Percentiles rank a stretch among this genome's conserved stretches.
Evolutionary conservation across 2,113 vertebrate species (phyloP).

Genomic region (Fulica atra): DNA sequence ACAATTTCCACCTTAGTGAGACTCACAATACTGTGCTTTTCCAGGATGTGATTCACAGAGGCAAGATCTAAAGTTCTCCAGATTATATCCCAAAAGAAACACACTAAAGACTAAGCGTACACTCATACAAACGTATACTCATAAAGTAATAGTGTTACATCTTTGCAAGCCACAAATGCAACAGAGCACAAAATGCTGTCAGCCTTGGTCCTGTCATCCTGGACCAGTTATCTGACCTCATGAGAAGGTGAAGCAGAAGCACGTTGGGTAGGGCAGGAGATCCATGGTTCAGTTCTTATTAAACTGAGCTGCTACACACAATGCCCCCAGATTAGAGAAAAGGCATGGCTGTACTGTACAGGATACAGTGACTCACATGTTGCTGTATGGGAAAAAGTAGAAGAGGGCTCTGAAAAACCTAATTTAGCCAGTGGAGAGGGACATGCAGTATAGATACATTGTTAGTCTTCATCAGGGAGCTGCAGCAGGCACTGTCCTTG

Average conservation of each 20-base stretch:
- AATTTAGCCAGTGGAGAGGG: not conserved
- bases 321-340: not conserved
- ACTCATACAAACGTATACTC: not conserved
- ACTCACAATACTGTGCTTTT: not conserved
- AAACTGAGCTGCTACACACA: not conserved
- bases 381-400: not conserved
- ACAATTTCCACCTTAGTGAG: constrained; percentile 18
- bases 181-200: not conserved
- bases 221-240: not conserved
- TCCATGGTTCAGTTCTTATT: not conserved
- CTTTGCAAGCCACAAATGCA: not conserved
- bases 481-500: not conserved
- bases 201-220: not conserved
- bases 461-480: not conserved
- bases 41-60: not conserved
- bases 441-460: not conserved
- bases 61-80: not conserved
- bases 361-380: not conserved
- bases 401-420: not conserved
- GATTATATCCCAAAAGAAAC: not conserved
- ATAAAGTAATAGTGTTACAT: not conserved
- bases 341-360: not conserved
- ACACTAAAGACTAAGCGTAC: constrained; percentile 5
- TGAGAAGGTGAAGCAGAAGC: constrained; percentile 21
- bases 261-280: not conserved